phyloP scores from a whole-genome alignment of 2,888 invertebrate species.

The Smittia aterrima region DNA sequence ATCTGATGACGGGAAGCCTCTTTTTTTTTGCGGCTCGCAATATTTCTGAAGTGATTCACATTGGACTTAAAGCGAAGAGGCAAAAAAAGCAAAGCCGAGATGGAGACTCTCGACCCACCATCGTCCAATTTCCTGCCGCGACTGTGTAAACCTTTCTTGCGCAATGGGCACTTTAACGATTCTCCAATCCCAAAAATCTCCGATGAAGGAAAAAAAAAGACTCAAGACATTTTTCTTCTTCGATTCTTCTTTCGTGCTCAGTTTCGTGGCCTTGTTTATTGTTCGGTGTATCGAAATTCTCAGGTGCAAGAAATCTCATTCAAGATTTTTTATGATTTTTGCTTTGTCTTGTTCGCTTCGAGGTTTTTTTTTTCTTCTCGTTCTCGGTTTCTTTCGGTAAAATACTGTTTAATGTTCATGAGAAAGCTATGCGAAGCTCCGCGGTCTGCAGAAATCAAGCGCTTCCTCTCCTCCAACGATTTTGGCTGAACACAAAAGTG shows the following conservation, averaged over 20 bases:
- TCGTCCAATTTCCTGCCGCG: not conserved
- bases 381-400: conserved; percentile 32
- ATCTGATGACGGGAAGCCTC: conserved; percentile 32
- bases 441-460: not conserved
- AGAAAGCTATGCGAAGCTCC: conserved; percentile 29
- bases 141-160: not conserved
- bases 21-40: not conserved
- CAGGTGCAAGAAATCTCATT: conserved; percentile 39
- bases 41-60: not conserved
- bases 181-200: not conserved
- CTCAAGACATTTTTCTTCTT: conserved; percentile 31
- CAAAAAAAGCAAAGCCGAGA: not conserved
- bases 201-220: not conserved
- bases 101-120: not conserved
- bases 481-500: not conserved
- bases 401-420: conserved; percentile 40
- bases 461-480: too few relatives aligned
- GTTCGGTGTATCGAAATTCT: conserved; percentile 38
- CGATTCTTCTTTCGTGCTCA: conserved; percentile 35
- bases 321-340: conserved; percentile 35
- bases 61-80: too few relatives aligned
- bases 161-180: not conserved
- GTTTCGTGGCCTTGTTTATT: conserved; percentile 41
- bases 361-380: conserved; percentile 1
- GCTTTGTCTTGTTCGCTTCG: conserved; percentile 35